These are phyloP conservation scores for Mergus octosetaceus DNA, from an alignment of 2,797 vertebrate genomes.

Conservation along the genomic window DNA sequence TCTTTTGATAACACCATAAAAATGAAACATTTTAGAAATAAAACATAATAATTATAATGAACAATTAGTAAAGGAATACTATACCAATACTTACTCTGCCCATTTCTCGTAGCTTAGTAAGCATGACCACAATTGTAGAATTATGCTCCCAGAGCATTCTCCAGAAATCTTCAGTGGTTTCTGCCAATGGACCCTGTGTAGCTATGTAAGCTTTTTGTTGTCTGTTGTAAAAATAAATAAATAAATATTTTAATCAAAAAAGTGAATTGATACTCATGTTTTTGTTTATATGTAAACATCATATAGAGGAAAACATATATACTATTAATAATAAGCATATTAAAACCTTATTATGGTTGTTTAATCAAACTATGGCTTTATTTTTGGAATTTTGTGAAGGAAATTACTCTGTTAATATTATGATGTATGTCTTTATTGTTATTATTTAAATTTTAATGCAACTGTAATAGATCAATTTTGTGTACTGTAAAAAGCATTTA, in stretches of 20 bases:
- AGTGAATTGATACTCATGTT: background rate
- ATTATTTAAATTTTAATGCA: constrained; percentile 72
- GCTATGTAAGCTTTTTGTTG: constrained; percentile 99
- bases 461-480: constrained; percentile 67
- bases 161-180: constrained; percentile 99
- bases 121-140: constrained; percentile 99
- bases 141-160: constrained; percentile 99
- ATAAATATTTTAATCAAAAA: background rate
- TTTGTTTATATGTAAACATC: constrained; percentile 38
- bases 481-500: constrained; percentile 67
- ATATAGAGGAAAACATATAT: background rate
- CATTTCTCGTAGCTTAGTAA: constrained; percentile 99
- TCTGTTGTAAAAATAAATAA: constrained; percentile 70
- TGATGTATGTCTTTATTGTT: constrained; percentile 63
- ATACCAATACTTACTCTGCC: constrained; percentile 86
- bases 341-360: constrained; percentile 48
- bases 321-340: constrained; percentile 31
- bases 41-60: background rate
- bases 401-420: constrained; percentile 68
- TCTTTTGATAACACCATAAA: background rate
- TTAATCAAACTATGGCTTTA: constrained; percentile 56
- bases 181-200: constrained; percentile 97
- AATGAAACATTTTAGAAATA: background rate
- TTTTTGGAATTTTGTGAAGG: constrained; percentile 40
- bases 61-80: background rate